Evolutionary conservation across 1,140 invertebrate species (phyloP).

Genomic region (Cephus cinctus): DNA sequence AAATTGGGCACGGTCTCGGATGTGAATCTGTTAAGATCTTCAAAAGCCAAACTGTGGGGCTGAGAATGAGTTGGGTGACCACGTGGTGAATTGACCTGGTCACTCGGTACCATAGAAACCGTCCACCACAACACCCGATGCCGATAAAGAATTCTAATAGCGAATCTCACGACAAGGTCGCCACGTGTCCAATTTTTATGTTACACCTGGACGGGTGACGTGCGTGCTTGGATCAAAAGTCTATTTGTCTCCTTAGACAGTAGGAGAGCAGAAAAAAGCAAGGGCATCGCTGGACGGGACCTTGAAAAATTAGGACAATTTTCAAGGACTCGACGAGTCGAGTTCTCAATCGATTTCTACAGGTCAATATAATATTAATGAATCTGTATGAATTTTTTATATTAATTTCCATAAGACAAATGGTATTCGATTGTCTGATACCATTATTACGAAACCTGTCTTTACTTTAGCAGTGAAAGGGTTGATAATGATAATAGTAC

Average conservation of each 20-base stretch:
- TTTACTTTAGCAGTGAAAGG: too few species aligned
- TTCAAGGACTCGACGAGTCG: too few species aligned
- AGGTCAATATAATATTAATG: too few species aligned
- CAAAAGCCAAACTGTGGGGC: conserved; percentile 21
- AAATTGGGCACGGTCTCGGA: conserved; percentile 17
- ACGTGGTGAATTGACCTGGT: conserved; percentile 55
- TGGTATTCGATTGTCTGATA: too few species aligned
- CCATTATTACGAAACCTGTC: too few species aligned
- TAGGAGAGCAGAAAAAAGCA: too few species aligned
- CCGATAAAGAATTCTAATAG: conserved; percentile 31
- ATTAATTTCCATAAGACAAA: too few species aligned
- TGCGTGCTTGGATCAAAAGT: conserved; percentile 10
- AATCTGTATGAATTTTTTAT: too few species aligned
- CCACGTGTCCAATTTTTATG: conserved; percentile 19
- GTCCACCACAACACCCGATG: conserved; percentile 40
- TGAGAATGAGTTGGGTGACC: conserved; percentile 37
- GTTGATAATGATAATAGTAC: too few species aligned
- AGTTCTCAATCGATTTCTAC: too few species aligned
- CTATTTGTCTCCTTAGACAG: conserved; percentile 14
- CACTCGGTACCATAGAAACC: conserved; percentile 50
- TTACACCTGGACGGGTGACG: neutral
- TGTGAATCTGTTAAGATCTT: conserved; percentile 26
- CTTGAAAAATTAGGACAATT: too few species aligned
- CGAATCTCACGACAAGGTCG: conserved; percentile 41
- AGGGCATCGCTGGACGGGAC: too few species aligned